These are phyloP conservation scores for Drymonia ruficornis DNA, from an alignment of 2,888 invertebrate species.

Conservation along the genomic window DNA sequence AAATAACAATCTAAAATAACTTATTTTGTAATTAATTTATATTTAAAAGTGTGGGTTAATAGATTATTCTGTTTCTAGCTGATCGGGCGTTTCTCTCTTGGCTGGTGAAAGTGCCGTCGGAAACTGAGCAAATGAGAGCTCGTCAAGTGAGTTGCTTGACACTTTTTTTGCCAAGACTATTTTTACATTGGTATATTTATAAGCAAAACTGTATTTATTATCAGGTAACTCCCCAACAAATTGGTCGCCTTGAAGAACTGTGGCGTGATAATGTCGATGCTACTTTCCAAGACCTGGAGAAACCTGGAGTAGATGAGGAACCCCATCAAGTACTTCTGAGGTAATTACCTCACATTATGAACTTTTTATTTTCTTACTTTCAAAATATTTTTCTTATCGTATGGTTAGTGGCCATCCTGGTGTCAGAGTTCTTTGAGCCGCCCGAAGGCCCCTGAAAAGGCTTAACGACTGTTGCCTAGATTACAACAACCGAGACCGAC, in stretches of 20 bases:
- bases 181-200: too few relatives aligned
- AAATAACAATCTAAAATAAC: too few relatives aligned
- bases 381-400: too few relatives aligned
- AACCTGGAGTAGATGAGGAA: constrained; percentile 99
- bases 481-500: too few relatives aligned
- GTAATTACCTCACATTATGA: constrained; percentile 37
- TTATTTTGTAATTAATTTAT: too few relatives aligned
- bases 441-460: too few relatives aligned
- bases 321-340: constrained; percentile 93
- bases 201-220: constrained; percentile 15
- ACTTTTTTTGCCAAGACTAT: too few relatives aligned
- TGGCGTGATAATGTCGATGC: constrained; percentile 99
- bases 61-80: constrained; percentile 68
- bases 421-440: too few relatives aligned
- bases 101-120: constrained; percentile 98
- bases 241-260: constrained; percentile 98
- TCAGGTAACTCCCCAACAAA: constrained; percentile 96
- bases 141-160: constrained; percentile 86
- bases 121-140: constrained; percentile 97
- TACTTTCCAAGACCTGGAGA: constrained; percentile 98
- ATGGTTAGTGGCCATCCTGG: too few relatives aligned
- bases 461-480: too few relatives aligned
- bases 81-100: constrained; percentile 98
- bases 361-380: not conserved
- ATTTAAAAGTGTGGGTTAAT: too few relatives aligned